phyloP scores from a whole-genome alignment of 2,888 invertebrate genomes.

The Parascotia fuliginaria region DNA sequence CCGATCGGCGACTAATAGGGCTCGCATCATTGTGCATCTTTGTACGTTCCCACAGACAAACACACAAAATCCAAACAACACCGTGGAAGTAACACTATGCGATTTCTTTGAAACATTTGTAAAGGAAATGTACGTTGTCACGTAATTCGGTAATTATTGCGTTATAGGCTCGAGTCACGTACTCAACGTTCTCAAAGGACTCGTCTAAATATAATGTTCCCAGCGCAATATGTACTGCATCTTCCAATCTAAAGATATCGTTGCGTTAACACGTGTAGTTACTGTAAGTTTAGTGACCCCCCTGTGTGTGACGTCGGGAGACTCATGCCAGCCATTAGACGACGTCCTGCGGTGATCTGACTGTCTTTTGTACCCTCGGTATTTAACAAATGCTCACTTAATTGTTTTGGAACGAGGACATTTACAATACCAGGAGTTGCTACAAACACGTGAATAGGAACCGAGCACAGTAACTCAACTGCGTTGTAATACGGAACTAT shows the following conservation, averaged over 20 bases:
- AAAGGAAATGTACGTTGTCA: slow-evolving; percentile 47
- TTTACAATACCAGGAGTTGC: slow-evolving; percentile 41
- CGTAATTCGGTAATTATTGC: slow-evolving; percentile 50
- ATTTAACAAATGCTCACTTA: slow-evolving; percentile 52
- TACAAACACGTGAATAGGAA: slow-evolving; percentile 28
- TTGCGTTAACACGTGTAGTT: slow-evolving; percentile 57
- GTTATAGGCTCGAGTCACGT: slow-evolving; percentile 38
- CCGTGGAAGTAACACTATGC: slow-evolving; percentile 54
- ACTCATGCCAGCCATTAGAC: slow-evolving; percentile 58
- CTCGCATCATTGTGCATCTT: slow-evolving; percentile 72
- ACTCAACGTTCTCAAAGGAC: slow-evolving; percentile 40
- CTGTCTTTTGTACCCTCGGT: slow-evolving; percentile 51
- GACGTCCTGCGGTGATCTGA: slow-evolving; percentile 63
- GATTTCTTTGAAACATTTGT: slow-evolving; percentile 53
- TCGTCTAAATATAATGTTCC: slow-evolving; percentile 49
- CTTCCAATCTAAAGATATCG: slow-evolving; percentile 52
- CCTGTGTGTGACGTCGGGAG: slow-evolving; percentile 49
- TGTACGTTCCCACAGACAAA: slow-evolving; percentile 63
- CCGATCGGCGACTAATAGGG: slow-evolving; percentile 69
- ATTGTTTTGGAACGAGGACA: slow-evolving; percentile 58
- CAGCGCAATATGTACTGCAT: slow-evolving; percentile 55
- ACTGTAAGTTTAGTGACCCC: slow-evolving; percentile 65
- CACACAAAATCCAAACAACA: slow-evolving; percentile 54
- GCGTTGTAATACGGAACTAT: slow-evolving; percentile 16
- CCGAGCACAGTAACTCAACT: slow-evolving; percentile 18